A percentile compares a stretch with the other conserved stretches of the same genome.
Evolutionary conservation across 2,797 vertebrate species (phyloP).

Genomic region (Mionectes olivaceus): DNA sequence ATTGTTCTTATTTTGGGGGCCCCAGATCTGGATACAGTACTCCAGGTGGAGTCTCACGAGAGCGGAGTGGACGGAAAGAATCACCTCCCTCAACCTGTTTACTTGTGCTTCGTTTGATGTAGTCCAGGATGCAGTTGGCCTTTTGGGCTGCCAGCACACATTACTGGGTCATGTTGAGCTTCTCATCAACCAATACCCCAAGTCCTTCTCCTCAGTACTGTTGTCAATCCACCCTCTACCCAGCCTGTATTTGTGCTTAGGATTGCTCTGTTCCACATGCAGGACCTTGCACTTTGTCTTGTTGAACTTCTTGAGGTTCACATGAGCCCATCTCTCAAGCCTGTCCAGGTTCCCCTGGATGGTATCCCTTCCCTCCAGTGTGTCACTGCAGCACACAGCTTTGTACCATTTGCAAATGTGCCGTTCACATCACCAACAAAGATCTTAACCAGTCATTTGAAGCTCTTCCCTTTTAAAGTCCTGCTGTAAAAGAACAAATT

Average conservation of each 20-base stretch:
- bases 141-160: background rate
- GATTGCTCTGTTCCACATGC: background rate
- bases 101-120: background rate
- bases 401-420: background rate
- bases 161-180: background rate
- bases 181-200: background rate
- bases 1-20: background rate
- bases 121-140: background rate
- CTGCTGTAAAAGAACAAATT: background rate
- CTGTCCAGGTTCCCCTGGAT: background rate
- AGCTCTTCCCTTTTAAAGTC: background rate
- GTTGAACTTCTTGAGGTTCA: background rate
- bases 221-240: background rate
- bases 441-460: background rate
- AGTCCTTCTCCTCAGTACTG: background rate
- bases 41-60: background rate
- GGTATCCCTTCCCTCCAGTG: background rate
- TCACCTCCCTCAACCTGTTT: background rate
- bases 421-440: background rate
- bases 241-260: background rate
- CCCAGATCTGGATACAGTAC: background rate
- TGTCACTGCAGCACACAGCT: background rate
- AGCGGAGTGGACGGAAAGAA: background rate
- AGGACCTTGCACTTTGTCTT: background rate
- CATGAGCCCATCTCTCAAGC: too few relatives aligned